Evolutionary conservation across 2,888 invertebrate genomes (phyloP), one percentile per base, ranked within the genome.

Genomic region (Didymodactylos carnosus): DNA sequence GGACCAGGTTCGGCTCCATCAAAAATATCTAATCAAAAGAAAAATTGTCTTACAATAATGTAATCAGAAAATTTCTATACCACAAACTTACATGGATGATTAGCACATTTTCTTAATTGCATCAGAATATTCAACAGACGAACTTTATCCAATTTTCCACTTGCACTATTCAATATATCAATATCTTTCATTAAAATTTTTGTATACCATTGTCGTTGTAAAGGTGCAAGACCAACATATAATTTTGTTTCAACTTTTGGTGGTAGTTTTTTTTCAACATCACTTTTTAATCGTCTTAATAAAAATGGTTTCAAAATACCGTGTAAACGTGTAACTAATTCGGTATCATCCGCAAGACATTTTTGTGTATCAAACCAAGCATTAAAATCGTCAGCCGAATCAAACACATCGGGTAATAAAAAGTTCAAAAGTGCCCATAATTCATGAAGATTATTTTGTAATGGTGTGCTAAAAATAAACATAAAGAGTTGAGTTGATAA

Each of bases 131-230:
- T 99, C 81, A 97, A 92, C 70, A 99, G 86, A 16, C 98, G 87
- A 93, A 97, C 94, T 77, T 82, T 82, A 77, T 83, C 82, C 7
- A 80, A 78, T 76, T 81, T 82, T 8, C 82, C 82, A 6, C 43
- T 40, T 16, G 95, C 95, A 0, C 97, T 95, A 81, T 99, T 98
- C 0, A 99, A 92, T 73, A 99, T 87, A 84, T 98, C 98, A 80
- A 98, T 97, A 80, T 98, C 98, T 83, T 99, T 99, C 90, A 98
- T 91, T 62, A 98, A 84, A 39, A 98, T 91, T 84, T 94, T 97
- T 0, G 97, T 97, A 82, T 98, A 98, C 94, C 94, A 94, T 82
- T 99, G 98, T 76, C 98, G 86, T 83, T 98, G 98, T 94, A 99
- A 94, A 86, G 97, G 95, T 79, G 94, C 94, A 71, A 99, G 85